Evolutionary conservation across 1,140 invertebrate genomes (phyloP).

Genomic region (Drosophila cardini): DNA sequence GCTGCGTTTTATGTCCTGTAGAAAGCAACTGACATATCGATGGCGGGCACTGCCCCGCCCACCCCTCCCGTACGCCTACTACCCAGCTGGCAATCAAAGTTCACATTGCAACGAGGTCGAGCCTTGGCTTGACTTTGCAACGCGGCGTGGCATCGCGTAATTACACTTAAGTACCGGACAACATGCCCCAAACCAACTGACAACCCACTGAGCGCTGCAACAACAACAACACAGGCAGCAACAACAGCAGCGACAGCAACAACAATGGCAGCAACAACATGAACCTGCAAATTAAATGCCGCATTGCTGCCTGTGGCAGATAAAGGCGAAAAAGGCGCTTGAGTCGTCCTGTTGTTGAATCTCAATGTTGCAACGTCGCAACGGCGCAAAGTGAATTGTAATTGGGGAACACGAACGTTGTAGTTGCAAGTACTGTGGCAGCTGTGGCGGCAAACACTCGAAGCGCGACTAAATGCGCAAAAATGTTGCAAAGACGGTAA

Average conservation of each 20-base stretch:
- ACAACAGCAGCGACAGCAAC: background rate
- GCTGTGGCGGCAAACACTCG: constrained; percentile 79
- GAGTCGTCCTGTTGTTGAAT: constrained; percentile 58
- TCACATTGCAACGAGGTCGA: constrained; percentile 78
- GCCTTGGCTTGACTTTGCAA: constrained; percentile 34
- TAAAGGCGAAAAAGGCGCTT: constrained; percentile 48
- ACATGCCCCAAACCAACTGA: constrained; percentile 58
- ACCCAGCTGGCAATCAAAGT: constrained; percentile 46
- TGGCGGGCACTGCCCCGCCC: constrained; percentile 7
- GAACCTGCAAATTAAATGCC: constrained; percentile 77
- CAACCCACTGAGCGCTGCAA: constrained; percentile 39
- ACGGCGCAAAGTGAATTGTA: constrained; percentile 79
- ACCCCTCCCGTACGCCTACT: background rate
- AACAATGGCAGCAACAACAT: constrained; percentile 22
- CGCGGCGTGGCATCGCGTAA: constrained; percentile 59
- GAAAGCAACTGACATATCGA: constrained; percentile 28
- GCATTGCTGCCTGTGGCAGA: constrained; percentile 40
- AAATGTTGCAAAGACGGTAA: constrained; percentile 82
- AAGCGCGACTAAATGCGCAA: constrained; percentile 82
- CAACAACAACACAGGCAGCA: background rate
- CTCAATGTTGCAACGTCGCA: constrained; percentile 19
- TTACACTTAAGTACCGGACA: constrained; percentile 77
- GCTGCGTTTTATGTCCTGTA: constrained; percentile 31
- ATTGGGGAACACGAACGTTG: constrained; percentile 61
- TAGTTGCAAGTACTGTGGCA: constrained; percentile 40